These are phyloP conservation scores for Trachelus stipa DNA, from an alignment of 2,888 invertebrate species.

Conservation along the genomic window DNA sequence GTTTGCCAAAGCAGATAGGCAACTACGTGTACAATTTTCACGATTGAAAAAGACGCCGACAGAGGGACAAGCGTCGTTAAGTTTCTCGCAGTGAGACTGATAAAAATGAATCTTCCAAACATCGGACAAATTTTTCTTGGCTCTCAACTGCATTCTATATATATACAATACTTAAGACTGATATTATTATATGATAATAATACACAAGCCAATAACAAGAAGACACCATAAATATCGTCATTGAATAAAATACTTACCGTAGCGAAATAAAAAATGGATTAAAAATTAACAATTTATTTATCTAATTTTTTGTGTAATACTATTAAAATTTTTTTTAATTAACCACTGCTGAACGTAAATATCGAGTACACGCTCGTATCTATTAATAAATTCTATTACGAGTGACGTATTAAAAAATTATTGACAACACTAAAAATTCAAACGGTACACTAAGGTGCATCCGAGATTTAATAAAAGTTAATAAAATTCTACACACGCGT, in stretches of 20 bases:
- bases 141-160: not conserved
- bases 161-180: not conserved
- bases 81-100: not conserved
- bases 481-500: not conserved
- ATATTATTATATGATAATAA: not conserved
- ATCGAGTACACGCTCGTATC: not conserved
- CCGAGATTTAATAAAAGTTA: not conserved
- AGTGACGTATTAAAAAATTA: not conserved
- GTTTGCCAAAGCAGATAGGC: not conserved
- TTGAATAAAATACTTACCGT: not conserved
- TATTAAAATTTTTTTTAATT: not conserved
- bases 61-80: not conserved
- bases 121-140: not conserved
- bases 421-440: not conserved
- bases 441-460: not conserved
- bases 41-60: not conserved
- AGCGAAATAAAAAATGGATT: not conserved
- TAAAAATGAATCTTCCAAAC: not conserved
- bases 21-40: not conserved
- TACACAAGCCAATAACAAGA: not conserved
- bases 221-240: not conserved
- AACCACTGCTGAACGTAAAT: not conserved
- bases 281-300: not conserved
- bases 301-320: not conserved
- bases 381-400: not conserved